Evolutionary conservation across 2,888 invertebrate genomes (phyloP).

Genomic region (Portevinia maculata): DNA sequence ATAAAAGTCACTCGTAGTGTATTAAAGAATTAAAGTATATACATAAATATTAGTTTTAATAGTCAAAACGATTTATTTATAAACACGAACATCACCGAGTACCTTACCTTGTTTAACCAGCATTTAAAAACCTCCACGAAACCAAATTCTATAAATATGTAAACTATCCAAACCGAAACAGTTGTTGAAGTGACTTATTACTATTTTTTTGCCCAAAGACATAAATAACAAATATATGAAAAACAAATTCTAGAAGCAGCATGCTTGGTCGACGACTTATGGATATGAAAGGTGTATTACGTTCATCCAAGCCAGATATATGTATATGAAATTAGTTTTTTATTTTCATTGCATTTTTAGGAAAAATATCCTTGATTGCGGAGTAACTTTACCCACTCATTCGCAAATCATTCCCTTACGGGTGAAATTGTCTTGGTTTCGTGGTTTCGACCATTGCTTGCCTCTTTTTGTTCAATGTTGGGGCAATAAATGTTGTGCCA

Average conservation of each 20-base stretch:
- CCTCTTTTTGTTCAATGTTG: neutral
- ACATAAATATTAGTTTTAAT: no score
- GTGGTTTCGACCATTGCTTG: slow-evolving; percentile 10
- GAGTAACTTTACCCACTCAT: neutral
- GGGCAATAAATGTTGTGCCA: slow-evolving; percentile 22
- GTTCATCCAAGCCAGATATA: neutral
- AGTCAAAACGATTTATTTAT: no score
- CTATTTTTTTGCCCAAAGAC: slow-evolving; percentile 19
- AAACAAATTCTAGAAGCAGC: neutral
- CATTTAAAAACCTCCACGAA: no score
- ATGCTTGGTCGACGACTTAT: neutral
- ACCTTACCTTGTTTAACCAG: no score
- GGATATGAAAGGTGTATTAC: slow-evolving; percentile 4
- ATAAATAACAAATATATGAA: slow-evolving; percentile 2
- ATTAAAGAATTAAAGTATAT: no score
- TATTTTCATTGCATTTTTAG: slow-evolving; percentile 3
- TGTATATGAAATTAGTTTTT: neutral
- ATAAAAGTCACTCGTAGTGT: no score
- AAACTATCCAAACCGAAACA: slow-evolving; percentile 6
- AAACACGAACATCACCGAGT: no score
- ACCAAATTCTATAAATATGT: neutral
- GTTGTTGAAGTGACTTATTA: slow-evolving; percentile 29
- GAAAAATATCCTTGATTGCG: slow-evolving; percentile 21
- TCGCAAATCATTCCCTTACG: neutral
- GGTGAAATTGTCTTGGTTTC: neutral